phyloP scores from a whole-genome alignment of 2,113 vertebrate genomes.

The Ramphastos sulfuratus region DNA sequence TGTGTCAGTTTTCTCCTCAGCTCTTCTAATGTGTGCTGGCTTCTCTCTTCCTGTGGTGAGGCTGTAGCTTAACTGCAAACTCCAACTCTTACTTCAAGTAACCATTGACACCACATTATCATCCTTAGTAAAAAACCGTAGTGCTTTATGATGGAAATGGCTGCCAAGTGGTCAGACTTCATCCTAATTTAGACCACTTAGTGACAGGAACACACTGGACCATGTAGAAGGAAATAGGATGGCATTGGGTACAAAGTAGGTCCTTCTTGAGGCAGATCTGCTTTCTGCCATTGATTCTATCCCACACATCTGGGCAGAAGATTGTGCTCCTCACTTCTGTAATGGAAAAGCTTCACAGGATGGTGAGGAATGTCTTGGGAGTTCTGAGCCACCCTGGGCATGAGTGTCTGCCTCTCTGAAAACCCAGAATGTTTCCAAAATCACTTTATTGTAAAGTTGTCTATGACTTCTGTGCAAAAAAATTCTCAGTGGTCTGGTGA shows the following conservation, averaged over 20 bases:
- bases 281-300: not conserved
- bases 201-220: not conserved
- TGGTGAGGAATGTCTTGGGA: not conserved
- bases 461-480: not conserved
- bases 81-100: not conserved
- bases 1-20: not conserved
- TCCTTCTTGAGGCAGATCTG: not conserved
- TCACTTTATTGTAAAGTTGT: not conserved
- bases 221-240: not conserved
- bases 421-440: not conserved
- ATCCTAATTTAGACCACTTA: not conserved
- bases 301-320: not conserved
- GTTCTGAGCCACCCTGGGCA: not conserved
- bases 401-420: not conserved
- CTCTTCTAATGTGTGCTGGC: not conserved
- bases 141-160: not conserved
- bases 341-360: not conserved
- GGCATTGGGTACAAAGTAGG: not conserved
- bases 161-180: not conserved
- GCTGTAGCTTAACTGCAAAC: not conserved
- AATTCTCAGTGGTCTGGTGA: not conserved
- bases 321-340: not conserved
- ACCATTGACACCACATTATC: not conserved
- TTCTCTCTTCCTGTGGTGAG: not conserved
- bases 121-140: not conserved